These are phyloP conservation scores for Tenthredo livida DNA, from an alignment of 2,888 invertebrate species.

Conservation along the genomic window DNA sequence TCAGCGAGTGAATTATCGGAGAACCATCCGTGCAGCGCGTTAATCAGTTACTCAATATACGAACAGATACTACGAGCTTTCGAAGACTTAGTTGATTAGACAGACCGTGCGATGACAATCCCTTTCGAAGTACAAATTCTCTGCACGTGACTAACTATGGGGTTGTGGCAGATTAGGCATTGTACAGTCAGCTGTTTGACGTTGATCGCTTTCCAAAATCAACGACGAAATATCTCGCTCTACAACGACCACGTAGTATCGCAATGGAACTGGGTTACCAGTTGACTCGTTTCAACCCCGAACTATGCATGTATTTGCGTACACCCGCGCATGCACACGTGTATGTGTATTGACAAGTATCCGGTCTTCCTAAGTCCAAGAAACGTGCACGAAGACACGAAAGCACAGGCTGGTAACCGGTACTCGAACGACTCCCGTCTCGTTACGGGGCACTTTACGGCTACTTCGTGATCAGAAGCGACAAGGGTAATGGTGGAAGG, in stretches of 20 bases:
- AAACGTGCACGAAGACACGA: slow-evolving; percentile 2
- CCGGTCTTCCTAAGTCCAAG: not conserved
- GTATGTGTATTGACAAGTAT: not conserved
- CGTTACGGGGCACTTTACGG: slow-evolving; percentile 38
- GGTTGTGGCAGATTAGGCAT: not conserved
- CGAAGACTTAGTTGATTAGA: not conserved
- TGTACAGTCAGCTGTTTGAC: not conserved
- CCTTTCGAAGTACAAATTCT: not conserved
- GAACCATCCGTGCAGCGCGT: not conserved
- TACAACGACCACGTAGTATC: not conserved
- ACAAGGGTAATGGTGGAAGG: slow-evolving; percentile 31
- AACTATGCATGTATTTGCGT: not conserved
- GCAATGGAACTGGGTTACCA: not conserved
- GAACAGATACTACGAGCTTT: not conserved
- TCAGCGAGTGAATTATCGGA: not conserved
- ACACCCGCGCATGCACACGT: not conserved
- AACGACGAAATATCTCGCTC: not conserved
- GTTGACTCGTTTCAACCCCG: not conserved
- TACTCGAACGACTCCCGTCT: not conserved
- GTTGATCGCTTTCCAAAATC: not conserved
- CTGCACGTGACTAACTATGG: not conserved
- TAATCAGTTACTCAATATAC: not conserved
- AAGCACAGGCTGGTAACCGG: slow-evolving; percentile 9
- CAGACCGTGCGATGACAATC: not conserved
- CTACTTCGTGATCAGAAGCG: slow-evolving; percentile 44